Conservation (phyloP, 2,888 invertebrate genomes). For the Dryadula phaetusa region DNA sequence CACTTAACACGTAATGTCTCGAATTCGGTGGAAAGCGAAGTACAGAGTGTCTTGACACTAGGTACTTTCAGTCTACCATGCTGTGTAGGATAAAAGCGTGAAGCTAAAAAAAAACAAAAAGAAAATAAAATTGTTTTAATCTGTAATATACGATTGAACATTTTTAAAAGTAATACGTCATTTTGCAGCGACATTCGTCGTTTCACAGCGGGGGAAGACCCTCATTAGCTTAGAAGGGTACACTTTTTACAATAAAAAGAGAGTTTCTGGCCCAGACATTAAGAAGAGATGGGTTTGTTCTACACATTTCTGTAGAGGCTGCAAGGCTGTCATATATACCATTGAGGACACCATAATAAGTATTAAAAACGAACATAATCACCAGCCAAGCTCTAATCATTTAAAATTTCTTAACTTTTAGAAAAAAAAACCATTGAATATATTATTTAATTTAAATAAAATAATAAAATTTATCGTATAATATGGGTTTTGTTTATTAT, state of each 20-base stretch:
- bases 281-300: constrained; percentile 55
- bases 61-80: too few species aligned
- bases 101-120: too few species aligned
- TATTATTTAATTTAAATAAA: too few species aligned
- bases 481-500: too few species aligned
- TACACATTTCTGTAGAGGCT: constrained; percentile 53
- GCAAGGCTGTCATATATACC: constrained; percentile 55
- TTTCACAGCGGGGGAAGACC: constrained; percentile 54
- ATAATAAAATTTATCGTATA: too few species aligned
- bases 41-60: too few species aligned
- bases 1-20: too few species aligned
- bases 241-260: constrained; percentile 51
- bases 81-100: too few species aligned
- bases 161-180: neutral
- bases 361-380: constrained; percentile 49
- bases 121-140: neutral
- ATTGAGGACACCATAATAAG: constrained; percentile 50
- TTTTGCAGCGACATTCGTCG: constrained; percentile 52
- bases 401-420: constrained; percentile 17
- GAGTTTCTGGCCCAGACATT: constrained; percentile 25
- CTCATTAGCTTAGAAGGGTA: constrained; percentile 55
- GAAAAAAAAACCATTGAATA: neutral
- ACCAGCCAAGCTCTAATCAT: constrained; percentile 41
- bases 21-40: too few species aligned
- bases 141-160: neutral